Evolutionary conservation across 2,888 invertebrate genomes (phyloP), one percentile per base, ranked within the genome.

Genomic region (Chironomus tentans): DNA sequence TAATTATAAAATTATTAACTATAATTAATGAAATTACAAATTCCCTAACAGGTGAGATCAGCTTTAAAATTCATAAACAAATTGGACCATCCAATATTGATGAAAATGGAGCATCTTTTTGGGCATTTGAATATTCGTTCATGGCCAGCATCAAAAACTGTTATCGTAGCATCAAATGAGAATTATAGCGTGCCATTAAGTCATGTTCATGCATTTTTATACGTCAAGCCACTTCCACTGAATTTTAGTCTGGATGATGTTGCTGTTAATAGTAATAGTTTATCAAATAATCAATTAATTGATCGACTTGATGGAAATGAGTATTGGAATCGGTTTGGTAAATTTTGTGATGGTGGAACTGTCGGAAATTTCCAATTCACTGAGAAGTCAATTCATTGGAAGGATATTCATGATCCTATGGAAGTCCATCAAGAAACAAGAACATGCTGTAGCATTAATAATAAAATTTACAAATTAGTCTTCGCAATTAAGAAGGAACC

Each of bases 1-100:
- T 24, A 24, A 3, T 24, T 4, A 24, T 24, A 4, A 4, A 24
- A 24, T 3, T 24, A 3, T 28, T 6, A 4, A 2, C 28, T 5
- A 28, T 28, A 28, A 28, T 5, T 28, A 28, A 28, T 6, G 4
- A 4, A 28, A 28, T 28, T 28, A n/a, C 5, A 2, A 5, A 5
- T 28, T 38, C 38, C 38, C 1, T 10, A 38, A 38, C 38, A 38
- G 38, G 38, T 38, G 15, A 89, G 97, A 77, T 98, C 98, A 7
- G 95, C 97, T 38, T 86, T 98, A 78, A 89, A 91, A 79, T 85
- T 97, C 2, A 84, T 88, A 75, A 98, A 98, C 84, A 87, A 87
- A 79, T 84, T 96, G 79, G 88, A 90, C 73, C 90, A 92, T 79
- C 82, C 88, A 0, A 87, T 96, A 12, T 89, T 92, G 78, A 82